These are phyloP conservation scores for Drosophila saltans DNA, from an alignment of 1,140 invertebrate genomes.

Conservation along the genomic window DNA sequence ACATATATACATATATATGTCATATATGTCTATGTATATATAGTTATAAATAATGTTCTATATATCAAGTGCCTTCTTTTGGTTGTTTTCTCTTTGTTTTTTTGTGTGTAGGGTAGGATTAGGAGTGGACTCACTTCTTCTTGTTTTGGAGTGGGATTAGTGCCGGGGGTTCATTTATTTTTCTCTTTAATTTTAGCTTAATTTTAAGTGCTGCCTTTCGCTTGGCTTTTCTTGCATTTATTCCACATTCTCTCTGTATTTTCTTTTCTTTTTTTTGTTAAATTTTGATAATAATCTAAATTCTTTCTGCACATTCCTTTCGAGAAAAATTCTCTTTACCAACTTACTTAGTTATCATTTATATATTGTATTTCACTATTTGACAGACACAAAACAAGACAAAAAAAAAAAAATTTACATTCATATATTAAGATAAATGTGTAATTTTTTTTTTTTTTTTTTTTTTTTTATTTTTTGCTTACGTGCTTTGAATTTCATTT, in stretches of 20 bases:
- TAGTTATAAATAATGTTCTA: conserved; percentile 63
- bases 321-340: conserved; percentile 21
- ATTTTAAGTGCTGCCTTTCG: conserved; percentile 45
- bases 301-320: conserved; percentile 34
- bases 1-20: not conserved
- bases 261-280: conserved; percentile 16
- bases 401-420: conserved; percentile 49
- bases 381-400: conserved; percentile 25
- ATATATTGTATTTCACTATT: conserved; percentile 54
- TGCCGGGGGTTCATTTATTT: conserved; percentile 4
- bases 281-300: conserved; percentile 39
- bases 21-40: conserved; percentile 21
- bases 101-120: not conserved
- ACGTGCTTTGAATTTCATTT: conserved; percentile 33
- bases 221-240: conserved; percentile 18
- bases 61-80: conserved; percentile 51
- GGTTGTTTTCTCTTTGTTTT: too few relatives aligned
- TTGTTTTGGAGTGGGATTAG: not conserved
- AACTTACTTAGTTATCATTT: conserved; percentile 31
- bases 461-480: conserved; percentile 16
- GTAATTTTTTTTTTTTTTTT: conserved; percentile 19
- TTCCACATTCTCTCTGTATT: conserved; percentile 7
- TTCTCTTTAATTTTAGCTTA: conserved; percentile 55
- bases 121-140: not conserved
- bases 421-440: conserved; percentile 44